Base-by-base conservation (phyloP, 2,888 invertebrate genomes). In the Ochropleura plecta region DNA sequence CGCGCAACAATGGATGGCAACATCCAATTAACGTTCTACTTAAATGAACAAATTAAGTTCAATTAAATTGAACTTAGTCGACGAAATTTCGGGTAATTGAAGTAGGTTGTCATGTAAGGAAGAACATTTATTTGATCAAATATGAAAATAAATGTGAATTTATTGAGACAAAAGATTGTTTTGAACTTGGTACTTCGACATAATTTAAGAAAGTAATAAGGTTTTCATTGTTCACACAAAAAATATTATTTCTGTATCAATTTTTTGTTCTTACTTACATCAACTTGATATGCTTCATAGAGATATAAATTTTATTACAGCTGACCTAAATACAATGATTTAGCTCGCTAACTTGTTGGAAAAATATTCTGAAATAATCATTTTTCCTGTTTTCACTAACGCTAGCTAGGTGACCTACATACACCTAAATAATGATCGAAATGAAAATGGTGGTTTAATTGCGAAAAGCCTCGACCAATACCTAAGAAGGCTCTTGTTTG, bases 11-110 rank as follows among this genome's bases (percentile, higher is more conserved):
- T 82, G 73, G 70, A 78, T 81, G 81, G 78, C 65, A 88, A 77
- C 79, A 81, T 62, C 85, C 88, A 88, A 88, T 88, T 88, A 88
- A 75, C 79, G 70, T 82, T 86, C 78, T 73, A 72, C 76, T 82
- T 75, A 79, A 85, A 65, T 73, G 72, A 87, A 79, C 79, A 77
- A 77, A 82, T 82, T 74, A 78, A 76, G 63, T 77, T 67, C 81
- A 79, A 82, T 83, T 84, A 79, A 84, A 86, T 78, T 65, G 67
- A 78, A 78, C 70, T 78, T 76, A 40, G 59, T n/a, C 48, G 16
- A 60, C 68, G 42, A 74, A 60, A 63, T 76, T 81, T 60, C 6
- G 59, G 42, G 18, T 49, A 81, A 71, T 71, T 79, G 49, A 68
- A 70, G 48, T 4, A 48, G 42, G 49, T 55, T 59, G 5, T 40